phyloP scores from a whole-genome alignment of 2,888 invertebrate species.

The Erpobdella octoculata region DNA sequence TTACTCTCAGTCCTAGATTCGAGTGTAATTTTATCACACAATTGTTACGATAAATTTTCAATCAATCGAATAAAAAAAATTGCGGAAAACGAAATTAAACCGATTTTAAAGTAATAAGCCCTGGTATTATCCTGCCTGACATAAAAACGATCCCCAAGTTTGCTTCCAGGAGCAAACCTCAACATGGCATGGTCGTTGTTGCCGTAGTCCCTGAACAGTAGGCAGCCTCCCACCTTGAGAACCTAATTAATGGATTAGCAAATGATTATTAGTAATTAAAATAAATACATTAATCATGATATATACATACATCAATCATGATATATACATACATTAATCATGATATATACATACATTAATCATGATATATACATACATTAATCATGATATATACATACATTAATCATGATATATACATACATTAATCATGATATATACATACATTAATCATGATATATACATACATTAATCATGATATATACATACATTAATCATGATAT shows the following conservation, averaged over 20 bases:
- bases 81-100: not conserved
- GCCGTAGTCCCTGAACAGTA: constrained; percentile 87
- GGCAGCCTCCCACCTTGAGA: constrained; percentile 63
- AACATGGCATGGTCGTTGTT: constrained; percentile 90
- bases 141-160: constrained; percentile 84
- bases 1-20: not conserved
- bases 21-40: not conserved
- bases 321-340: no score
- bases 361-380: no score
- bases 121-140: constrained; percentile 93
- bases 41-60: not conserved
- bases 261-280: not conserved
- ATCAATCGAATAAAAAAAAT: not conserved
- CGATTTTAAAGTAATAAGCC: constrained; percentile 55
- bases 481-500: no score
- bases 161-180: constrained; percentile 82
- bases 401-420: no score
- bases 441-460: no score
- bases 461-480: no score
- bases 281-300: not conserved
- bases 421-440: no score
- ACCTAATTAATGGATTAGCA: constrained; percentile 41
- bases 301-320: no score
- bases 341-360: no score
- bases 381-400: no score